These are phyloP conservation scores for Hylaeus volcanicus DNA, from an alignment of 1,140 invertebrate species.

Conservation along the genomic window DNA sequence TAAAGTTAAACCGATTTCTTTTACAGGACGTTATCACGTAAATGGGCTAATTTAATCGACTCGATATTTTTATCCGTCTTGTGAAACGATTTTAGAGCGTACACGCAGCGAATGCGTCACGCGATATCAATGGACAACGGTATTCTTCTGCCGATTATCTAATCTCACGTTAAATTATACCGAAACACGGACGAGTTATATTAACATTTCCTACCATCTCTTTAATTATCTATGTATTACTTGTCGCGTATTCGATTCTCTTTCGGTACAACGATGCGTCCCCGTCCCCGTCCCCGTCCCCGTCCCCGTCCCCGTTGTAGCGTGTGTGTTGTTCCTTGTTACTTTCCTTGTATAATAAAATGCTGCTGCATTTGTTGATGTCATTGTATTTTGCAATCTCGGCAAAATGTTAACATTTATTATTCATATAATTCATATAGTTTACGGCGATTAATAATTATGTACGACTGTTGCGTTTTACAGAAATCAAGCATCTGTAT, in stretches of 20 bases:
- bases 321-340: no score
- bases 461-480: neutral
- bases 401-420: neutral
- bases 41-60: conserved; percentile 34
- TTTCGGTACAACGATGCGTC: neutral
- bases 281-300: no score
- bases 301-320: no score
- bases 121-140: conserved; percentile 19
- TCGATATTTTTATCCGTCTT: conserved; percentile 33
- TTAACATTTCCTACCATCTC: conserved; percentile 40
- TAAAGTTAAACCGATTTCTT: neutral
- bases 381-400: neutral
- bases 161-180: conserved; percentile 46
- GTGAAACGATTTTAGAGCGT: conserved; percentile 25
- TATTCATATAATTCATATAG: neutral
- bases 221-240: conserved; percentile 35
- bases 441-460: neutral
- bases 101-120: conserved; percentile 22
- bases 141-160: conserved; percentile 56
- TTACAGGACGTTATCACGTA: neutral
- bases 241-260: neutral
- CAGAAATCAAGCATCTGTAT: neutral
- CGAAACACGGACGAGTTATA: conserved; percentile 34
- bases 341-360: neutral
- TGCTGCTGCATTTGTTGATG: no score